Conservation (phyloP, 2,113 vertebrate species). For the Istiophorus platypterus region DNA sequence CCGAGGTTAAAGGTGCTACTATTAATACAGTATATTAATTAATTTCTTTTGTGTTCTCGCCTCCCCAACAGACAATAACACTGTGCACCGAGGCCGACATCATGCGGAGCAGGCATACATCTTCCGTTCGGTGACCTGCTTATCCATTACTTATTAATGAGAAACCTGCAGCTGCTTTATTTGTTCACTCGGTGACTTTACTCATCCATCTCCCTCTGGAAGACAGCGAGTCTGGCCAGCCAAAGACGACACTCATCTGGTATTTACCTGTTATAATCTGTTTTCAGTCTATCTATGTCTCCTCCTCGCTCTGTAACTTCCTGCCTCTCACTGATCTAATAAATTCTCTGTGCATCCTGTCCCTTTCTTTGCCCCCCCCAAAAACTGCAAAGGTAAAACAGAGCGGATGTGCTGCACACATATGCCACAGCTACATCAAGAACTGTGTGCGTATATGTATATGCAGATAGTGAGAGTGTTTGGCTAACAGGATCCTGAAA, state of each 20-base stretch:
- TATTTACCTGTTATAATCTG: conserved; percentile 22
- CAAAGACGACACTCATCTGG: not conserved
- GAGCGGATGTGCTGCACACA: no score
- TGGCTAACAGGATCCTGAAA: conserved; percentile 16
- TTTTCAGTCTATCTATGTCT: not conserved
- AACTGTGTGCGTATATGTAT: no score
- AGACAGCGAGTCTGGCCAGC: not conserved
- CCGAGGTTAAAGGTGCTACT: conserved; percentile 40
- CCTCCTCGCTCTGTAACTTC: not conserved
- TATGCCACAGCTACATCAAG: no score
- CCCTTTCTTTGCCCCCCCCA: no score
- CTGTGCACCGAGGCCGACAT: not conserved
- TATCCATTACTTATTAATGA: conserved; percentile 35
- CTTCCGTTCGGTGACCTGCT: conserved; percentile 8
- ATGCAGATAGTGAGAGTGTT: conserved; percentile 2
- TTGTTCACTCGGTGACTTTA: conserved; percentile 38
- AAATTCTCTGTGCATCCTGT: no score
- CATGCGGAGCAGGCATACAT: conserved; percentile 1
- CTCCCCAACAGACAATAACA: conserved; percentile 18
- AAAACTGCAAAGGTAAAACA: no score
- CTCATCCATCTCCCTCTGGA: conserved; percentile 34
- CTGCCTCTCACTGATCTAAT: conserved; percentile 9
- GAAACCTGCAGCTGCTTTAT: conserved; percentile 41
- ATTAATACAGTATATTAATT: conserved; percentile 15
- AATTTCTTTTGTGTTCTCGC: conserved; percentile 37